A percentile compares a stretch with the other conserved stretches of the same genome.
Evolutionary conservation across 2,113 vertebrate genomes (phyloP).

Genomic region (Oryzias curvinotus): DNA sequence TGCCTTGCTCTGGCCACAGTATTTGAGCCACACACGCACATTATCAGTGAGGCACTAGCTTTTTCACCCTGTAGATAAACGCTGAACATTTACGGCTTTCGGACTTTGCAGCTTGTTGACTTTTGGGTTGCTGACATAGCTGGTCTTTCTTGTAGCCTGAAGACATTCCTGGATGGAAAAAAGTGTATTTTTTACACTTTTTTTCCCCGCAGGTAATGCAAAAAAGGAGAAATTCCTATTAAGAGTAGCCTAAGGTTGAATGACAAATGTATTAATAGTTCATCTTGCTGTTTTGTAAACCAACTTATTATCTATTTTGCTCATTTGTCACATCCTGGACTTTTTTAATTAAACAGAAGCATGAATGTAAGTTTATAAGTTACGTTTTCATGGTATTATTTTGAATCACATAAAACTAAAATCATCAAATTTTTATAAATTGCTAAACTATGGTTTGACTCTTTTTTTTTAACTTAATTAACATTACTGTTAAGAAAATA

Average conservation of each 20-base stretch:
- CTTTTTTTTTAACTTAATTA: no score
- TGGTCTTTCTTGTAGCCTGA: constrained; percentile 3
- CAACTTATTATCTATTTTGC: no score
- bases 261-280: no score
- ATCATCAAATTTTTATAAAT: no score
- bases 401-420: no score
- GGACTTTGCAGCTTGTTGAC: constrained; percentile 52
- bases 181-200: neutral
- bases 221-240: neutral
- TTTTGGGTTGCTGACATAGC: constrained; percentile 29
- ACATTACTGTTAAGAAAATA: no score
- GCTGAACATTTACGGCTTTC: constrained; percentile 47
- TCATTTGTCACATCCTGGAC: no score
- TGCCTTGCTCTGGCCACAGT: constrained; percentile 40
- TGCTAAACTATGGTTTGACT: no score
- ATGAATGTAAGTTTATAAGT: no score
- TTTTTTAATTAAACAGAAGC: no score
- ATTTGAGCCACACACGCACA: constrained; percentile 52
- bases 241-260: neutral
- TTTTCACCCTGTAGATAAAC: constrained; percentile 64
- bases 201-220: neutral
- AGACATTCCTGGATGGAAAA: constrained; percentile 11
- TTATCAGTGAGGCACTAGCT: constrained; percentile 56
- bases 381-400: no score
- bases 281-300: no score